A percentile compares a stretch with the other conserved stretches of the same genome.
These are phyloP conservation scores for Cryptoprocta ferox DNA, from an alignment of 2,797 vertebrate species.

Conservation along the genomic window DNA sequence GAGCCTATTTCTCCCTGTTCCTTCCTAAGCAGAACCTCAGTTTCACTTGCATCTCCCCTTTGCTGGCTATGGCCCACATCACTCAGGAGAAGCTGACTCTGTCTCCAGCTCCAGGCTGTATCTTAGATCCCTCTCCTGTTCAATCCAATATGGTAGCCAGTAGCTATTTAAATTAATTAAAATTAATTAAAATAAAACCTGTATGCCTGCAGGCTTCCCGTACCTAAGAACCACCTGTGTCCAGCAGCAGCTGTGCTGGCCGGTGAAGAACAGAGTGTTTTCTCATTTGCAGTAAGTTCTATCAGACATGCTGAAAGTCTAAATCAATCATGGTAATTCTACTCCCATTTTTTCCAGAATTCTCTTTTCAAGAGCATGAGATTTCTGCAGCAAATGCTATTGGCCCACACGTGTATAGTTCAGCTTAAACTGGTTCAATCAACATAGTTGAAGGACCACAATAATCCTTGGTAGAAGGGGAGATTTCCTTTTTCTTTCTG, in stretches of 20 bases:
- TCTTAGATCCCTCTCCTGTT: neutral
- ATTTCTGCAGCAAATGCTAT: neutral
- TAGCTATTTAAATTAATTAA: neutral
- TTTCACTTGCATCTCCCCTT: neutral
- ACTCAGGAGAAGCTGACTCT: neutral
- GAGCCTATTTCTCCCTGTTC: neutral
- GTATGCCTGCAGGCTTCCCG: neutral
- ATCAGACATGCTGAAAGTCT: neutral
- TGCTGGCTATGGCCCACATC: rapidly evolving
- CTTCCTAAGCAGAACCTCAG: neutral
- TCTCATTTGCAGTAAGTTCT: neutral
- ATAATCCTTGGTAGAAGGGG: neutral
- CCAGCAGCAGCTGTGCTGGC: neutral
- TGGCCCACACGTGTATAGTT: neutral
- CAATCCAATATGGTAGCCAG: neutral
- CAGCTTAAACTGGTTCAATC: neutral
- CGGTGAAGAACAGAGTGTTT: neutral
- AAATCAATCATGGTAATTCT: neutral
- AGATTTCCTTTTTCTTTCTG: neutral
- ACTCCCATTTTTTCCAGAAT: neutral
- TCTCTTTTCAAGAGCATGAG: neutral
- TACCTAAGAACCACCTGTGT: neutral
- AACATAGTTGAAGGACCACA: neutral
- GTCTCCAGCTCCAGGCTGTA: neutral
- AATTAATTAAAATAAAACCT: neutral